Conservation (phyloP, 2,113 vertebrate species). For the Neopipo cinnamomea region DNA sequence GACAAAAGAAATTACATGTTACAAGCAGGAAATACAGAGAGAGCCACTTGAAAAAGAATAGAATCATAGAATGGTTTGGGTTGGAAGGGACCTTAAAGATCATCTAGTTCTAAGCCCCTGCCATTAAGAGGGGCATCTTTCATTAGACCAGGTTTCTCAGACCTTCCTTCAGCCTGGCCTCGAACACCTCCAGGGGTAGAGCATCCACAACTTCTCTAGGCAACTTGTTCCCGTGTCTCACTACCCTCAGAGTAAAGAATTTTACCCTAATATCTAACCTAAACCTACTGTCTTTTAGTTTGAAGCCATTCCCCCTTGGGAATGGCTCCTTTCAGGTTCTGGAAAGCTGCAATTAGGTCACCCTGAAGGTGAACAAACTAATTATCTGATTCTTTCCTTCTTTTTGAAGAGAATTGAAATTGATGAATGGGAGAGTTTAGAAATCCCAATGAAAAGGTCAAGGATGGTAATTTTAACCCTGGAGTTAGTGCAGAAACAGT, state of each 20-base stretch:
- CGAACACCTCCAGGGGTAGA: background rate
- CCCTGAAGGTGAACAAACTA: background rate
- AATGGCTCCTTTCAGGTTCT: background rate
- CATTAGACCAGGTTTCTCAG: background rate
- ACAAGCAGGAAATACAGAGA: background rate
- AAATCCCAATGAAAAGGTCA: background rate
- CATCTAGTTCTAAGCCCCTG: background rate
- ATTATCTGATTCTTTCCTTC: background rate
- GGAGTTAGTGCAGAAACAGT: background rate
- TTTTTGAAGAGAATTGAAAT: background rate
- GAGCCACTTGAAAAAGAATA: background rate
- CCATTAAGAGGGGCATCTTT: rapidly evolving
- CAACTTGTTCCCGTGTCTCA: background rate
- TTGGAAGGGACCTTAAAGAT: background rate
- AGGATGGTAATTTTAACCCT: background rate
- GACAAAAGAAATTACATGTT: background rate
- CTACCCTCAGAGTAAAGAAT: background rate
- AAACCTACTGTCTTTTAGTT: background rate
- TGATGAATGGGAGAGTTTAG: background rate
- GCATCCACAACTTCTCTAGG: background rate
- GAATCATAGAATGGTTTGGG: background rate
- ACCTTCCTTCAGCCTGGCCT: background rate
- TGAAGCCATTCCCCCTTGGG: background rate
- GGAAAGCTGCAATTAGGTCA: background rate
- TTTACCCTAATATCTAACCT: background rate